Conservation (phyloP, 2,888 invertebrate species). For the Chironomus tentans region DNA sequence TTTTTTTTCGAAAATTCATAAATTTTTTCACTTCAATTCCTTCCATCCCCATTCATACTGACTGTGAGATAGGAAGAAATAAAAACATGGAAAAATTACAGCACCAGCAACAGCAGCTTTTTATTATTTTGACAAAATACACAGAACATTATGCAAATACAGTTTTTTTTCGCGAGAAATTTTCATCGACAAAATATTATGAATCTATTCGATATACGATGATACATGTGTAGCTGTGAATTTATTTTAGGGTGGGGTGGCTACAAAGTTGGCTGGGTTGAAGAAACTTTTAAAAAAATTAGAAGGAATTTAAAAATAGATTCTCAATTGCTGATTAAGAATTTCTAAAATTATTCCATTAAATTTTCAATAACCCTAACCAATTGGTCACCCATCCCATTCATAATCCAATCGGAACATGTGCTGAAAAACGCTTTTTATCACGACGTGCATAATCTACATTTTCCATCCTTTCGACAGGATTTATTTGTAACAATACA, state of each 20-base stretch:
- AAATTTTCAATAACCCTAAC: too few species aligned
- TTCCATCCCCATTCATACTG: neutral
- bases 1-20: too few species aligned
- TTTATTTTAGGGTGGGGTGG: neutral
- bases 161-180: neutral
- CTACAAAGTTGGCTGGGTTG: too few species aligned
- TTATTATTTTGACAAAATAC: neutral
- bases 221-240: neutral
- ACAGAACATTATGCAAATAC: too few species aligned
- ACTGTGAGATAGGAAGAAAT: neutral
- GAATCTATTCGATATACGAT: neutral
- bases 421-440: neutral
- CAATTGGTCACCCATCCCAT: too few species aligned
- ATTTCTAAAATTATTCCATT: too few species aligned
- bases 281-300: too few species aligned
- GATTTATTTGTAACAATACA: conserved; percentile 10
- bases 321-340: too few species aligned
- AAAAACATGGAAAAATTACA: neutral
- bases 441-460: neutral
- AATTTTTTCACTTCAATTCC: too few species aligned
- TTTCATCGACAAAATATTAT: neutral
- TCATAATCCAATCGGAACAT: neutral
- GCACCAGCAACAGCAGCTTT: neutral
- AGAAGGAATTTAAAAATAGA: too few species aligned
- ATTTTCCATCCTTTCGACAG: neutral